Evolutionary conservation across 2,888 invertebrate genomes (phyloP), one percentile per base, ranked within the genome.

Genomic region (Habrosyne pyritoides): DNA sequence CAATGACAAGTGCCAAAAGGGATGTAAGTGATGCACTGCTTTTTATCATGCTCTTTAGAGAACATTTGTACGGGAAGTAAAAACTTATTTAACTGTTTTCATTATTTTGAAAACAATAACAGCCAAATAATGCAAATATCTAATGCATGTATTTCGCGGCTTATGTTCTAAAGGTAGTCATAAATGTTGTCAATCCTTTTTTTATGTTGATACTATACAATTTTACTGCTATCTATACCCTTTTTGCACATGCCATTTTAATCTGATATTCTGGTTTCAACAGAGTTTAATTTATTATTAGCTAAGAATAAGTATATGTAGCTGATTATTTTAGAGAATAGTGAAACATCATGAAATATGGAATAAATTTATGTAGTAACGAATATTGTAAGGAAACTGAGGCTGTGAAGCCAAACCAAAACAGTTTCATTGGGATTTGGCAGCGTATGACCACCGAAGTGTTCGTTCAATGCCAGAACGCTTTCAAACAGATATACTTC

Each of bases 341-440:
- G 60, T 77, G 59, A 81, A 77, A 73, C 65, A 69, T 73, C 69
- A 69, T 66, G 56, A 72, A 72, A 69, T 78, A 78, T 77, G 69
- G 75, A 67, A 79, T 73, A 79, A 83, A 83, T 77, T 14, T 79
- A 81, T 81, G 75, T 86, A 83, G 78, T 66, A 83, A 82, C 80
- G 80, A 83, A 77, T 70, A 71, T 74, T 74, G 69, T 79, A 81
- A 79, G 73, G 79, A 83, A 84, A 81, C 75, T 73, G 71, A 79
- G 86, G 87, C 89, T 88, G 87, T 89, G 87, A 79, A 84, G 89
- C 86, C 87, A 79, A 86, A 87, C 83, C 87, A 84, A 87, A 87
- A 76, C 73, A 67, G 83, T 80, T 81, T 75, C 70, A 56, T 75
- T 60, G 83, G 81, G 83, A 76, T 56, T 53, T 62, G 69, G 64